Percentiles rank a stretch among this genome's conserved stretches.
Conservation (phyloP, 1,140 invertebrate species). For the Drosophila guanche region DNA sequence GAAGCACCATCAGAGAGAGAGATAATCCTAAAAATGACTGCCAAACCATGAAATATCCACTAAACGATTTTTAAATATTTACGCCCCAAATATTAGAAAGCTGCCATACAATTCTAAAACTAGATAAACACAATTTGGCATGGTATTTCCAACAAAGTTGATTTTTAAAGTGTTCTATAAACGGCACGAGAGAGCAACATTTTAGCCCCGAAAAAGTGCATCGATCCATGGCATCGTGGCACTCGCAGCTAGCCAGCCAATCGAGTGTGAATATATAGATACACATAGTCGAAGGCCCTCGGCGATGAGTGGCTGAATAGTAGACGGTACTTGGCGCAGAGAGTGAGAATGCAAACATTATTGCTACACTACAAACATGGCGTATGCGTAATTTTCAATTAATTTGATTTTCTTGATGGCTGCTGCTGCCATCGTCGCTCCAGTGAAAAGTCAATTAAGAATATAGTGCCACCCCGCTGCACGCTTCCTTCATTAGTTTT, state of each 20-base stretch:
- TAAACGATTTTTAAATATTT: no score
- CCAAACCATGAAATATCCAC: no score
- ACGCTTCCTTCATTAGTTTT: slow-evolving; percentile 17
- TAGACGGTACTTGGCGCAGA: slow-evolving; percentile 20
- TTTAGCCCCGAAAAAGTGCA: slow-evolving; percentile 32
- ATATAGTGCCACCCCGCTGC: slow-evolving; percentile 40
- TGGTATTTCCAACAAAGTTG: no score
- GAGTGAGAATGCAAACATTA: slow-evolving; percentile 44
- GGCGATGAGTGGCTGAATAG: slow-evolving; percentile 20
- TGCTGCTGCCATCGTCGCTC: slow-evolving; percentile 24
- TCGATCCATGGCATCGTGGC: slow-evolving; percentile 30
- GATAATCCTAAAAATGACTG: no score
- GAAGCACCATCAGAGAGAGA: no score
- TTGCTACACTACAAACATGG: slow-evolving; percentile 40
- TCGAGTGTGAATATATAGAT: slow-evolving; percentile 36
- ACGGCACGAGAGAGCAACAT: slow-evolving; percentile 2
- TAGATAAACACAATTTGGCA: no score
- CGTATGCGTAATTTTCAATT: slow-evolving; percentile 77
- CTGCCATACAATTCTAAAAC: no score
- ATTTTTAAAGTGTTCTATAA: no score
- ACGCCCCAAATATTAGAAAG: no score
- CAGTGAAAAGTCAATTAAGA: slow-evolving; percentile 71
- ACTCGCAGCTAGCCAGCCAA: slow-evolving; percentile 29
- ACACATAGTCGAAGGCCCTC: slow-evolving; percentile 32
- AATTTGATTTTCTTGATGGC: slow-evolving; percentile 61